phyloP scores from a whole-genome alignment of 2,888 invertebrate genomes.

The Oeneis ivallda region DNA sequence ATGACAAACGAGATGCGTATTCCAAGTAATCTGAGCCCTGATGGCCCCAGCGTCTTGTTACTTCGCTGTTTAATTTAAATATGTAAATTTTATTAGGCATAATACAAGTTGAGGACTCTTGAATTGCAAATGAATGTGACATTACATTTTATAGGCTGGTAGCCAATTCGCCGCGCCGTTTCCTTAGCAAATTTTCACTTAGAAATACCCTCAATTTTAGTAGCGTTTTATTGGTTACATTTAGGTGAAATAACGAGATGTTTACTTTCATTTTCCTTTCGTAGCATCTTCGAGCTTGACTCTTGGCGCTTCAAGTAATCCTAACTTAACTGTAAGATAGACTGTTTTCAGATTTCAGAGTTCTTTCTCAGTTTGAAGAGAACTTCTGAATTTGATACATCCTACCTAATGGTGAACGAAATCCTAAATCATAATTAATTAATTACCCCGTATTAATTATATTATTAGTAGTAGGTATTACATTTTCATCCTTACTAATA shows the following conservation, averaged over 20 bases:
- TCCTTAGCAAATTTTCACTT: conserved; percentile 78
- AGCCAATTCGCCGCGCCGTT: conserved; percentile 77
- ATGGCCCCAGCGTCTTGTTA: conserved; percentile 77
- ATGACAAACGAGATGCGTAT: conserved; percentile 42
- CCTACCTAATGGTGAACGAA: too few relatives aligned
- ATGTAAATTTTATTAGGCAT: conserved; percentile 82
- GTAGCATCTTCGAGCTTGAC: conserved; percentile 8
- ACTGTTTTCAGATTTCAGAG: too few relatives aligned
- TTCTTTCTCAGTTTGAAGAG: too few relatives aligned
- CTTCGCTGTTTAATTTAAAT: conserved; percentile 81
- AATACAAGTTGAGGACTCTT: conserved; percentile 78
- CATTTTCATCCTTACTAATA: too few relatives aligned
- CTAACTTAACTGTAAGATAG: not conserved
- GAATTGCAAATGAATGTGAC: conserved; percentile 81
- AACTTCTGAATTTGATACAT: too few relatives aligned
- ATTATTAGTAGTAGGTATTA: too few relatives aligned
- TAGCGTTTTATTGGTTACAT: conserved; percentile 52
- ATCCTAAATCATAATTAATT: too few relatives aligned
- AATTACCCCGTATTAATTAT: too few relatives aligned
- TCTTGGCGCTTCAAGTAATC: not conserved
- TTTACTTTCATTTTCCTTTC: conserved; percentile 42
- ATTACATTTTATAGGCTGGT: conserved; percentile 80
- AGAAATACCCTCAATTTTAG: conserved; percentile 61
- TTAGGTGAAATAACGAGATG: conserved; percentile 42
- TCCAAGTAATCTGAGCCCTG: conserved; percentile 63